These are phyloP conservation scores for Globodera rostochiensis DNA, from an alignment of 1,140 invertebrate genomes.

Conservation along the genomic window DNA sequence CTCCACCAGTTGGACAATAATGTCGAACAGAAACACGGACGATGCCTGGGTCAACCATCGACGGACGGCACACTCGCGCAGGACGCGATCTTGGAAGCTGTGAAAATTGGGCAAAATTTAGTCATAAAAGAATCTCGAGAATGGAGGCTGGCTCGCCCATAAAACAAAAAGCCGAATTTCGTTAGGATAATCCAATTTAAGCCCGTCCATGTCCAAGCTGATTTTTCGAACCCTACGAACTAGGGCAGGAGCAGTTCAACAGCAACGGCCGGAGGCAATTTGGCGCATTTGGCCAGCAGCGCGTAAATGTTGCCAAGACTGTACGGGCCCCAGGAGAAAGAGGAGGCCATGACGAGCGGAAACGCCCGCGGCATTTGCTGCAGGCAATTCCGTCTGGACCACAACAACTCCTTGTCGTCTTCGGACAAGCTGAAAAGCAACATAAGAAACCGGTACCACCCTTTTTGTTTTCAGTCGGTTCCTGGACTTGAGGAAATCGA, in stretches of 20 bases:
- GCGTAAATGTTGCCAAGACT: constrained; percentile 50
- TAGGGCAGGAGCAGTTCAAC: constrained; percentile 50
- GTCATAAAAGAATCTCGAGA: too few relatives aligned
- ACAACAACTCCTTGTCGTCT: constrained; percentile 50
- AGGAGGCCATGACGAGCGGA: constrained; percentile 49
- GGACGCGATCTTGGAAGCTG: constrained; percentile 46
- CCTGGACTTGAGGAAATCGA: too few relatives aligned
- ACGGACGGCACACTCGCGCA: constrained; percentile 49
- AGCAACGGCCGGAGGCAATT: constrained; percentile 39
- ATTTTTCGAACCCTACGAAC: constrained; percentile 19
- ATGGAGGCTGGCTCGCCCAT: not conserved
- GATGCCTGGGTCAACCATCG: constrained; percentile 26
- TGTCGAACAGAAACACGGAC: constrained; percentile 46
- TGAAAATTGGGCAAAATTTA: constrained; percentile 18
- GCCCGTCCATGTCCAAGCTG: not conserved
- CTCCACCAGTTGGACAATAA: constrained; percentile 50
- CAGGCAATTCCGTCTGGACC: constrained; percentile 49
- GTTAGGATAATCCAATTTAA: too few relatives aligned
- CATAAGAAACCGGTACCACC: too few relatives aligned
- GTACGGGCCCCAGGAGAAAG: constrained; percentile 46
- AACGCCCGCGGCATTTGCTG: constrained; percentile 46
- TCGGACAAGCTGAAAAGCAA: constrained; percentile 35
- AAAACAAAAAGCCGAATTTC: too few relatives aligned
- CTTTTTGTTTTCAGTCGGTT: too few relatives aligned
- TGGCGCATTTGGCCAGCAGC: constrained; percentile 42